These are phyloP conservation scores for Drosophila multiciliata DNA, from an alignment of 2,888 invertebrate genomes.

Conservation along the genomic window DNA sequence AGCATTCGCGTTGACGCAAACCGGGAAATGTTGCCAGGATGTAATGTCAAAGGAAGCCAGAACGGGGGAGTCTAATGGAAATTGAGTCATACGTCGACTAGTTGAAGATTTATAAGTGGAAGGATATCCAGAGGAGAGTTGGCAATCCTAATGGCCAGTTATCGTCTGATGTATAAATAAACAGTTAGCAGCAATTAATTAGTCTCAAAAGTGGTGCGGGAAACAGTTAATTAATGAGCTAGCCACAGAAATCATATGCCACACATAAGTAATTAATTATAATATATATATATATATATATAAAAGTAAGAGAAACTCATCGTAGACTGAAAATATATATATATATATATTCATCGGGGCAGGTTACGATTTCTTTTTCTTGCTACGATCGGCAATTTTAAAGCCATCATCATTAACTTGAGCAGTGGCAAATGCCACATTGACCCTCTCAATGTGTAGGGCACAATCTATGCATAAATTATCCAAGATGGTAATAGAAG, in stretches of 20 bases:
- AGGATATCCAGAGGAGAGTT: not conserved
- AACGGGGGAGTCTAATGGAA: constrained; percentile 26
- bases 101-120: constrained; percentile 30
- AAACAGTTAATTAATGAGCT: not conserved
- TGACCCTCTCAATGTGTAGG: constrained; percentile 58
- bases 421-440: constrained; percentile 46
- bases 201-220: not conserved
- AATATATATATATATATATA: not conserved
- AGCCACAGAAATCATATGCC: not conserved
- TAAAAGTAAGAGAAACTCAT: not conserved
- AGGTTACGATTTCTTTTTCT: not conserved
- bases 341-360: not conserved
- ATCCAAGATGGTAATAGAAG: constrained; percentile 61
- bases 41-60: constrained; percentile 20
- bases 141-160: not conserved
- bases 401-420: constrained; percentile 28
- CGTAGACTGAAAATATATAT: not conserved
- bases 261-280: too few relatives aligned
- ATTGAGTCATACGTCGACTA: constrained; percentile 45
- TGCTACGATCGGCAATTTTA: constrained; percentile 18
- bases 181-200: not conserved
- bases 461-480: constrained; percentile 70
- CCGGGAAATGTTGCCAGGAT: constrained; percentile 53
- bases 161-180: not conserved
- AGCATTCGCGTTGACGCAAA: constrained; percentile 7